Base-by-base conservation (phyloP, 2,797 vertebrate species). In the Ptychobarbus kaznakovi region DNA sequence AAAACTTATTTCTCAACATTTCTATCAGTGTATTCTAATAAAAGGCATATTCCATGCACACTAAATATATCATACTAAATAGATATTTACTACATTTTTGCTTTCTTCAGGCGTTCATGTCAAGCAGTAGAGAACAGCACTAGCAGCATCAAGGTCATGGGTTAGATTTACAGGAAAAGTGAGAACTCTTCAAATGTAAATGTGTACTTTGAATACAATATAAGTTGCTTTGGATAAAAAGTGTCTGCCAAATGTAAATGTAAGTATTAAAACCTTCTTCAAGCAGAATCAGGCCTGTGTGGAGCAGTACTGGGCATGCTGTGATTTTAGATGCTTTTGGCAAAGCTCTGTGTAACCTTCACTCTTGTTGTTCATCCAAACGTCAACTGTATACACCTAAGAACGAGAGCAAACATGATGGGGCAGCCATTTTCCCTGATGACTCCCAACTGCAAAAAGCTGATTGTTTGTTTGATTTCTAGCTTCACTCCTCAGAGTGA, bases 251-350 rank as follows among this genome's bases (percentile, higher is more conserved):
- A 16, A 65, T 65, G 61, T 32, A 32, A 63, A 69, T 69, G 44
- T 9, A 20, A 35, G 3, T 38, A 40, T 40, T 69, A 40, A 69
- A 18, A 80, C 44, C 18, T 32, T 66, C 53, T 66, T 84, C 72
- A 46, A 58, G 16, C 32, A 40, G 56, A 66, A 44, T 81, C 73
- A 74, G 22, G 32, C 56, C 56, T 81, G 88, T 89, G 79, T 79
- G 78, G 40, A 25, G 44, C 68, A 32, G 42, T 82, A 86, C 80
- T 68, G n/a, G 73, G 46, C n/a, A 75, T 56, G 7, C 76, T 46
- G 56, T 75, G 63, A 80, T 53, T 38, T 20, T 25, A 42, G 74
- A 69, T 38, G 63, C 22, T 80, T 69, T 66, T 68, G n/a, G 11
- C 63, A 44, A 81, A 51, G 44, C n/a, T 56, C 15, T n/a, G 32